Percentiles rank a stretch among this genome's conserved stretches.
phyloP scores from a whole-genome alignment of 2,113 vertebrate species.

The Oreochromis spilurus region DNA sequence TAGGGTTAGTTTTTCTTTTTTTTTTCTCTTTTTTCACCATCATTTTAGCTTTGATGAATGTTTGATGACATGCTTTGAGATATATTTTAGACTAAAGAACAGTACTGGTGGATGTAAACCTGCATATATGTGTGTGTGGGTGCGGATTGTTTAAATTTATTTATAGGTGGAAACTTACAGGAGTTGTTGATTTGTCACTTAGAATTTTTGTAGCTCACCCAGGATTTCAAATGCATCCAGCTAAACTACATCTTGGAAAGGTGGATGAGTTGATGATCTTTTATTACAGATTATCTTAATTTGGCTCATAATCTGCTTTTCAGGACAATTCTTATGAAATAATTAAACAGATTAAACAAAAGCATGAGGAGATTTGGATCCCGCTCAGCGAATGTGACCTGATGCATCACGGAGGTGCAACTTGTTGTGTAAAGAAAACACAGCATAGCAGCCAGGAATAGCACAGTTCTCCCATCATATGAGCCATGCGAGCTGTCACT shows the following conservation, averaged over 20 bases:
- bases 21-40: not conserved
- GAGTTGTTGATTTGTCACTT: not conserved
- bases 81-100: not conserved
- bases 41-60: not conserved
- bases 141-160: not conserved
- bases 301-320: not conserved
- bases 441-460: not conserved
- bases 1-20: not conserved
- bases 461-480: not conserved
- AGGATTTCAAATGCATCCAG: not conserved
- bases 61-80: not conserved
- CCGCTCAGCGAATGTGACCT: not conserved
- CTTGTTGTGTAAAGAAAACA: not conserved
- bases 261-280: not conserved
- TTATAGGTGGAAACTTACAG: not conserved
- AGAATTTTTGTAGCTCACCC: not conserved
- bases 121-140: accelerated
- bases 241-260: not conserved
- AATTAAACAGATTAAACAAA: not conserved
- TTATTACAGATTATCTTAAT: not conserved
- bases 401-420: not conserved
- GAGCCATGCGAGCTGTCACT: not conserved
- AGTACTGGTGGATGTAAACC: not conserved
- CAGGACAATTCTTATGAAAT: not conserved
- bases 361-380: not conserved